A percentile compares a stretch with the other conserved stretches of the same genome.
phyloP scores from a whole-genome alignment of 2,797 vertebrate genomes.

The Botia kubotai region DNA sequence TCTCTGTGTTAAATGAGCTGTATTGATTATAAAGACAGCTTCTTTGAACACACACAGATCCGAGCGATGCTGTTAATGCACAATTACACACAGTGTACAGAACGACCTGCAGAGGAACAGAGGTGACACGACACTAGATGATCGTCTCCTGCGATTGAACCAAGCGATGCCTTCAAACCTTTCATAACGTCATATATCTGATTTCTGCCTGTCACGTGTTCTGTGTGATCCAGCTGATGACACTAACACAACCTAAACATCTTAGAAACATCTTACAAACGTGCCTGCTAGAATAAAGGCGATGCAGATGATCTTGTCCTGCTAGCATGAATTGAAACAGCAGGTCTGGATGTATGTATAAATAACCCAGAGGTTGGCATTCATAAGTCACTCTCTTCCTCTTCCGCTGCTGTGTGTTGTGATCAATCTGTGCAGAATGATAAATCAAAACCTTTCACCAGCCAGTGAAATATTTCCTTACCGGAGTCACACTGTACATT shows the following conservation, averaged over 20 bases:
- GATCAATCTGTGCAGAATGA: conserved; percentile 48
- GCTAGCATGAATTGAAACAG: conserved; percentile 6
- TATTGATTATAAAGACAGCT: conserved; percentile 72
- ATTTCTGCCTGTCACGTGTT: too few relatives aligned
- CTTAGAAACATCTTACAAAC: too few relatives aligned
- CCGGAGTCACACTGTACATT: conserved; percentile 42
- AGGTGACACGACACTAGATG: background rate
- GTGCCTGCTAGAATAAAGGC: too few relatives aligned
- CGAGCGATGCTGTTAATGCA: conserved; percentile 50
- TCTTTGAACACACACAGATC: conserved; percentile 54
- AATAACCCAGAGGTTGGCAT: conserved; percentile 27
- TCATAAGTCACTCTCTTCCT: conserved; percentile 44
- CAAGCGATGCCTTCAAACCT: too few relatives aligned
- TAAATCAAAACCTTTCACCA: conserved; percentile 55
- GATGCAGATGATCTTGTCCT: too few relatives aligned
- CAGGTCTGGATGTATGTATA: background rate
- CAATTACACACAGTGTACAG: conserved; percentile 67
- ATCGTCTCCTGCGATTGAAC: background rate
- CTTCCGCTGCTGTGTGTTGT: conserved; percentile 22
- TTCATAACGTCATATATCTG: too few relatives aligned
- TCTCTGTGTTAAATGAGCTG: conserved; percentile 75
- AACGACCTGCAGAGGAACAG: conserved; percentile 69
- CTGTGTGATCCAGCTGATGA: too few relatives aligned
- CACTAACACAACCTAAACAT: background rate
- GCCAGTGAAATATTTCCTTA: conserved; percentile 57